These are phyloP conservation scores for Trypoxylus dichotomus DNA, from an alignment of 1,140 invertebrate species.

Conservation along the genomic window DNA sequence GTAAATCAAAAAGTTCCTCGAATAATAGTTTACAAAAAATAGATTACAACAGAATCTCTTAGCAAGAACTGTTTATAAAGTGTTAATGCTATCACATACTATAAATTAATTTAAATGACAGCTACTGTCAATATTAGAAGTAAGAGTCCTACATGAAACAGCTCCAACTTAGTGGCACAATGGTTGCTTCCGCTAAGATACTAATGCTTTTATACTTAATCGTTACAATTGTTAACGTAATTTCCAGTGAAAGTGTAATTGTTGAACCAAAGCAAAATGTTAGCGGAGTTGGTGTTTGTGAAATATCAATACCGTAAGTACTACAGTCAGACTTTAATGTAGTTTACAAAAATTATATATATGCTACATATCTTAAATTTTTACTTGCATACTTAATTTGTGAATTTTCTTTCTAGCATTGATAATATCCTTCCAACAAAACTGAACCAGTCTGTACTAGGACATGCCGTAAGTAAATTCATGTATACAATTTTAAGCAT, in stretches of 20 bases:
- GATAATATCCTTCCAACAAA: neutral
- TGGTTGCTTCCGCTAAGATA: neutral
- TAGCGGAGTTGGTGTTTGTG: neutral
- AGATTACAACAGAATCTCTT: no score
- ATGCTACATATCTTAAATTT: no score
- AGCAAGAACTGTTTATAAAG: neutral
- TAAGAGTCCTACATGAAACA: neutral
- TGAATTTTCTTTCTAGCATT: neutral
- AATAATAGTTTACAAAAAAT: no score
- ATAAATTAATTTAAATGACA: neutral
- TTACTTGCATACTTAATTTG: no score
- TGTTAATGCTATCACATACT: neutral
- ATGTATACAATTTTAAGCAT: neutral
- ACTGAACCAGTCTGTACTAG: neutral
- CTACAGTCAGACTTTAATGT: no score
- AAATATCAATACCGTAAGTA: constrained; percentile 24
- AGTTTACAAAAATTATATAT: no score
- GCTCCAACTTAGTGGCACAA: neutral
- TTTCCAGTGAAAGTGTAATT: neutral
- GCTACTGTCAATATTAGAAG: neutral
- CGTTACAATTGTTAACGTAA: neutral
- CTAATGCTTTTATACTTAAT: neutral
- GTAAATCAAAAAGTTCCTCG: no score
- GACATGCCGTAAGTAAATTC: constrained; percentile 3
- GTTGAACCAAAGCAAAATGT: neutral